phyloP scores from a whole-genome alignment of 2,797 vertebrate species.

The Phoeniculus purpureus region DNA sequence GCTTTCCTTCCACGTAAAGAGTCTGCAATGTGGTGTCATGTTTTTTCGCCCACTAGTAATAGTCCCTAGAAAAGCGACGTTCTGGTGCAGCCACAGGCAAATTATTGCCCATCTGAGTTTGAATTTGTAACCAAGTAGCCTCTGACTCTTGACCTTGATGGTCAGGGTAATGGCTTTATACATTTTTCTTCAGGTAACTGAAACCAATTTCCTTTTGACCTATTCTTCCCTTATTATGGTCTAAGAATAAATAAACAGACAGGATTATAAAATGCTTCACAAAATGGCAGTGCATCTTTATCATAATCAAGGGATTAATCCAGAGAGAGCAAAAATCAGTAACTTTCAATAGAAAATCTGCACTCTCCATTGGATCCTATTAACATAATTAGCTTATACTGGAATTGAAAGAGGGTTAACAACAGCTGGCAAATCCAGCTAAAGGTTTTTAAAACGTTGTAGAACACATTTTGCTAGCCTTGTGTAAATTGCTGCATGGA shows the following conservation, averaged over 20 bases:
- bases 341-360: constrained; percentile 13
- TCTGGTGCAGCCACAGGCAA: neutral
- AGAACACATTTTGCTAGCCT: neutral
- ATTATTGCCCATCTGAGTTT: constrained; percentile 14
- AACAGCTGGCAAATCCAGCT: neutral
- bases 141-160: constrained; percentile 8
- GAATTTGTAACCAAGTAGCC: neutral
- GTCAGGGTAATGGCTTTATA: constrained; percentile 35
- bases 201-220: constrained; percentile 48
- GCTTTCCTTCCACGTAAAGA: neutral
- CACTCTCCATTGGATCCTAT: neutral
- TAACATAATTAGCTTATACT: neutral
- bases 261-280: neutral
- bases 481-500: neutral
- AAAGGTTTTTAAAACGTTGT: neutral
- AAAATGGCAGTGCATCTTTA: constrained; percentile 18
- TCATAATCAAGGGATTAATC: constrained; percentile 2
- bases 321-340: constrained; percentile 23
- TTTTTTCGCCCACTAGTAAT: neutral
- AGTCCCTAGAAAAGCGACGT: neutral
- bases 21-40: neutral
- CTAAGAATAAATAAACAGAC: constrained; percentile 31
- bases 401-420: neutral
- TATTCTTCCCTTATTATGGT: constrained; percentile 25
- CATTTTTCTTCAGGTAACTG: constrained; percentile 12